These are phyloP conservation scores for Harpagoxenus sublaevis DNA, from an alignment of 2,888 invertebrate genomes.

Conservation along the genomic window DNA sequence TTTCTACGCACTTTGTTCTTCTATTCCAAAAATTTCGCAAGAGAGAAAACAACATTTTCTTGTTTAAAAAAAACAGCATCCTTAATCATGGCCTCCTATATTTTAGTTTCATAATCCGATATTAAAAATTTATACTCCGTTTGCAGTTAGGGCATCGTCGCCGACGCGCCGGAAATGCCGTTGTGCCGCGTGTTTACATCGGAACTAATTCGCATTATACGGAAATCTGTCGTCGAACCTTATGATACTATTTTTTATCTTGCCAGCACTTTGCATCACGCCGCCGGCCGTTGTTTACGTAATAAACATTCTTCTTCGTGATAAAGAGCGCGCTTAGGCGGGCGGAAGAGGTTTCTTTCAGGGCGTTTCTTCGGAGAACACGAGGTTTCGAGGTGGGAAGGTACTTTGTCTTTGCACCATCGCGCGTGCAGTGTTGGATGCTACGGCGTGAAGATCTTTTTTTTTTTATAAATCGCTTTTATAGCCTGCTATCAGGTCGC, in stretches of 20 bases:
- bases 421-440: constrained; percentile 54
- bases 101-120: background rate
- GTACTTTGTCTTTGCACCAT: constrained; percentile 55
- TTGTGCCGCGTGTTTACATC: constrained; percentile 3
- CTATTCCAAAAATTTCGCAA: background rate
- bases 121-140: background rate
- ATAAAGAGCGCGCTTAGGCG: constrained; percentile 56
- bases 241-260: constrained; percentile 41
- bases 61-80: background rate
- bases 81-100: background rate
- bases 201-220: constrained; percentile 35
- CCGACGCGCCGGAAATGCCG: background rate
- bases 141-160: background rate
- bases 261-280: constrained; percentile 36
- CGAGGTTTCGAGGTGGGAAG: constrained; percentile 55
- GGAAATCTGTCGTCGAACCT: constrained; percentile 49
- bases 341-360: constrained; percentile 57
- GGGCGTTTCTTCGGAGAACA: constrained; percentile 55
- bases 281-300: constrained; percentile 49
- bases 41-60: background rate
- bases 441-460: constrained; percentile 44
- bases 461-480: constrained; percentile 55
- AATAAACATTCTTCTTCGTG: constrained; percentile 57
- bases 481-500: constrained; percentile 50
- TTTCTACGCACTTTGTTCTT: background rate